A percentile compares a stretch with the other conserved stretches of the same genome.
These are phyloP conservation scores for Lasioglossum vierecki DNA, from an alignment of 2,888 invertebrate genomes.

Conservation along the genomic window DNA sequence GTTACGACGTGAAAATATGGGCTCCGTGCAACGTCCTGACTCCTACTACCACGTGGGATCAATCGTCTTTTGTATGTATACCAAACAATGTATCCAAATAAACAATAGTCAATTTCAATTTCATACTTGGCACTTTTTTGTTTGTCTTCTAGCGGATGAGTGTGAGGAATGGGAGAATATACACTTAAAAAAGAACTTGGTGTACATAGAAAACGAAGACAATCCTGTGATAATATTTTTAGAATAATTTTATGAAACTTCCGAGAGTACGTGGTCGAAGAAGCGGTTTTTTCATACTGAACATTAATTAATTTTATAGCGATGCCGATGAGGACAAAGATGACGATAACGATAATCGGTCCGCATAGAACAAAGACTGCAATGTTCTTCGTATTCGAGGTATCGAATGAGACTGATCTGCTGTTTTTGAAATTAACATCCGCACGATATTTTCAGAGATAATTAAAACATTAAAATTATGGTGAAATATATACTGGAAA, in stretches of 20 bases:
- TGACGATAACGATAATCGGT: constrained; percentile 47
- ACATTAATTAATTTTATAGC: constrained; percentile 19
- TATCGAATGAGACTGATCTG: background rate
- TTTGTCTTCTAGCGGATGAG: constrained; percentile 30
- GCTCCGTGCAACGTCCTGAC: constrained; percentile 88
- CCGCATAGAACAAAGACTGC: constrained; percentile 50
- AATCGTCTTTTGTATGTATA: constrained; percentile 20
- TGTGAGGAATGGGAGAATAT: too few relatives aligned
- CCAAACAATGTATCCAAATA: background rate
- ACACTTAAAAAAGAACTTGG: background rate
- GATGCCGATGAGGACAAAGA: constrained; percentile 51
- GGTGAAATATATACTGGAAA: constrained; percentile 16
- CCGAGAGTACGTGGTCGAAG: background rate
- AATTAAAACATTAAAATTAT: constrained; percentile 12
- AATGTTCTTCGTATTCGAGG: constrained; percentile 69
- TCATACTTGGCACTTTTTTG: background rate
- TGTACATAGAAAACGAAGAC: background rate
- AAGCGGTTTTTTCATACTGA: background rate
- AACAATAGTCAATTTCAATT: background rate
- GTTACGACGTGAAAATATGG: constrained; percentile 97
- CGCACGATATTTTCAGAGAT: background rate
- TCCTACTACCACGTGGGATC: constrained; percentile 55
- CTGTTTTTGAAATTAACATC: background rate
- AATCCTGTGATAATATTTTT: background rate
- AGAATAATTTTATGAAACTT: background rate